Evolutionary conservation across 1,140 invertebrate genomes (phyloP), one percentile per base, ranked within the genome.

Genomic region (Atta texana): DNA sequence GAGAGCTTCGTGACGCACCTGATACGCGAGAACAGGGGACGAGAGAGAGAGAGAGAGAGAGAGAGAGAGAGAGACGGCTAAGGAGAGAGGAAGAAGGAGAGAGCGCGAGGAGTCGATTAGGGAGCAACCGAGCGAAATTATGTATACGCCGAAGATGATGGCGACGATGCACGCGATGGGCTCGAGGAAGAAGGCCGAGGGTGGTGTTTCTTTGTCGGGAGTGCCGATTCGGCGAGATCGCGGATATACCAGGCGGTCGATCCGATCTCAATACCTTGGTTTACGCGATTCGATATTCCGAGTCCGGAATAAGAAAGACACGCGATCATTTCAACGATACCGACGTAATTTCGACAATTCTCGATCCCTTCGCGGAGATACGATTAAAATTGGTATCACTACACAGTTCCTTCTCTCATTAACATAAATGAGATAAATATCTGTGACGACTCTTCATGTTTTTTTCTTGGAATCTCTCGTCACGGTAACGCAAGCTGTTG

Each of bases 111-210:
- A 64, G 68, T 87, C 89, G 89, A 90, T 91, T 90, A 91, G 90
- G 90, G 90, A 90, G 78, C 87, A 80, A 90, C 85, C 89, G 85
- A 91, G 86, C 87, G 89, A 91, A 91, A 91, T 91, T 91, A 91
- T 91, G 90, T 91, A 90, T 87, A 91, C 89, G 89, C 87, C 87
- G 89, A 91, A 90, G 89, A 91, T 90, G 90, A 91, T 91, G 84
- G 72, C 87, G 85, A 90, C 88, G 87, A 39, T 85, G 75, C 89
- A 91, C 90, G 90, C 90, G 90, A 91, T 91, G 89, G 64, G 81
- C 57, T 88, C 80, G 61, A 34, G 78, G 69, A 69, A 59, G 59
- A 76, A 66, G 68, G 74, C 68, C 63, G 76, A 85, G 59, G 63
- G 80, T 80, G 66, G 68, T 76, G 75, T 78, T 87, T 90, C 78